Base-by-base conservation (phyloP, 2,888 invertebrate species). In the Pharmacophagus antenor region DNA sequence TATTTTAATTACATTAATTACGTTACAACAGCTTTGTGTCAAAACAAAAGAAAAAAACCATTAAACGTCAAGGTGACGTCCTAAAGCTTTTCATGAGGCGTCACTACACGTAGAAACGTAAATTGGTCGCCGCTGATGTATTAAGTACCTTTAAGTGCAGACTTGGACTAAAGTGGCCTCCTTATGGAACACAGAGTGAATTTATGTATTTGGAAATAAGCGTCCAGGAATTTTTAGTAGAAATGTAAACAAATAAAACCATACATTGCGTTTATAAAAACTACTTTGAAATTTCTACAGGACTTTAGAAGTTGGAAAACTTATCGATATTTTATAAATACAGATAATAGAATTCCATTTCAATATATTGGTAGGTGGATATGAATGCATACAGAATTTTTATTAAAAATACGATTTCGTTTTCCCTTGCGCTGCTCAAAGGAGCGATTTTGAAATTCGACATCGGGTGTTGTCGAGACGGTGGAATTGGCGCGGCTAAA, bases 401-500 rank as follows among this genome's bases (percentile, higher is more conserved):
- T 58, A 47, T 57, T 57, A 62, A 42, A 49, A 62, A 67, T 56
- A 59, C 54, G 67, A 61, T 69, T 72, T 73, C 71, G 73, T 73
- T 72, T 61, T 64, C 15, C 65, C 68, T 71, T 71, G 66, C 68
- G 65, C 58, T 63, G 62, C 52, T 48, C 56, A 67, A 64, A 62
- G 59, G 65, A 68, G 74, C 69, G 74, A 77, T 81, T 82, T 79
- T 74, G 72, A 76, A 78, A 82, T 79, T 77, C 70, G 72, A 65
- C 71, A 70, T 74, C 69, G 74, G 67, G 72, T 72, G 70, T 67
- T 73, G 75, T 69, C 76, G 74, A 82, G 79, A 80, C 81, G 79
- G 65, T 68, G 74, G 76, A 81, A 85, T 83, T 79, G 84, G 78
- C 73, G 74, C 77, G 79, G 78, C 84, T 75, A 77, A 80, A 83